These are phyloP conservation scores for Liparis tanakae DNA, from an alignment of 2,797 vertebrate species.

Conservation along the genomic window DNA sequence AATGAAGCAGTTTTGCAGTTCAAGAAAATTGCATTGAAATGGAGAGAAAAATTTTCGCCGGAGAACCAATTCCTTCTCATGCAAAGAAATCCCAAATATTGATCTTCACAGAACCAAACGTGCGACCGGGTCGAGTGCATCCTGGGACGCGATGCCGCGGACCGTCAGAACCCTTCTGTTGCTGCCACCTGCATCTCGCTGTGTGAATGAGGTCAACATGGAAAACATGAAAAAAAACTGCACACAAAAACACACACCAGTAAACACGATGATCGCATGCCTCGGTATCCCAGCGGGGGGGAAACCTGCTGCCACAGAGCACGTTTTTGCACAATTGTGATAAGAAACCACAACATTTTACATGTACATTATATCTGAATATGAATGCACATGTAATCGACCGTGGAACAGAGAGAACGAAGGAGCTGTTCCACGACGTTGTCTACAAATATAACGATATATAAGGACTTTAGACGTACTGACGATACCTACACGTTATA, in stretches of 20 bases:
- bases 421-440: conserved; percentile 46
- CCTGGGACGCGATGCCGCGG: conserved; percentile 20
- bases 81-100: background rate
- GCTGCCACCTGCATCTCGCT: conserved; percentile 64
- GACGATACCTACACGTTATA: conserved; percentile 82
- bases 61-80: conserved; percentile 18
- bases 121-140: conserved; percentile 17
- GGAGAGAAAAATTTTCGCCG: background rate
- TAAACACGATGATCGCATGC: conserved; percentile 42
- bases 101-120: conserved; percentile 3
- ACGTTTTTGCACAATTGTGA: conserved; percentile 54
- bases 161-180: conserved; percentile 18
- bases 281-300: conserved; percentile 31
- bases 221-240: conserved; percentile 22
- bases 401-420: conserved; percentile 46
- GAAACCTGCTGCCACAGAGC: conserved; percentile 24
- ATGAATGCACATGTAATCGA: conserved; percentile 65
- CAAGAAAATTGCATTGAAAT: conserved; percentile 27
- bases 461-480: conserved; percentile 71
- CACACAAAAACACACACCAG: conserved; percentile 24
- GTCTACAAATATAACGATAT: conserved; percentile 70
- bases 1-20: background rate
- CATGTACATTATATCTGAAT: conserved; percentile 65
- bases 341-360: conserved; percentile 42
- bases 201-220: conserved; percentile 25